These are phyloP conservation scores for Conus canariensis DNA, from an alignment of 2,888 invertebrate genomes.

Conservation along the genomic window DNA sequence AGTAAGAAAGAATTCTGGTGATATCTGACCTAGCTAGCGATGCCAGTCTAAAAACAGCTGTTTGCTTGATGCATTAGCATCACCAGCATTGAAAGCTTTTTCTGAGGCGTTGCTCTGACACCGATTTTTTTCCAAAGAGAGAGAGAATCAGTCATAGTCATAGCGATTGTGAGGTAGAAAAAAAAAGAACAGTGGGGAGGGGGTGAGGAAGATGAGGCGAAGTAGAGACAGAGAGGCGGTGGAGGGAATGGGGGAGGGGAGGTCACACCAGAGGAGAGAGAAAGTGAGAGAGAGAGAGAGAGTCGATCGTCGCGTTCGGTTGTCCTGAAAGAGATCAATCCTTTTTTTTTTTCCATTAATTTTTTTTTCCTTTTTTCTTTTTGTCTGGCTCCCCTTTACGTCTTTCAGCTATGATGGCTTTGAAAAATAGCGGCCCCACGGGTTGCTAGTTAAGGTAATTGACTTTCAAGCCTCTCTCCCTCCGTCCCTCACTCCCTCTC, in stretches of 20 bases:
- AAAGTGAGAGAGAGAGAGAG: conserved; percentile 6
- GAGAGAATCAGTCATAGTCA: too few relatives aligned
- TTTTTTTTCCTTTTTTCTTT: not conserved
- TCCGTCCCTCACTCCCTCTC: not conserved
- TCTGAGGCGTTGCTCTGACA: too few relatives aligned
- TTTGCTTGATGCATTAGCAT: too few relatives aligned
- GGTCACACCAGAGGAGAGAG: not conserved
- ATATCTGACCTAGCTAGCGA: too few relatives aligned
- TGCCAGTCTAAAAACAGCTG: too few relatives aligned
- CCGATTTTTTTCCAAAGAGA: too few relatives aligned
- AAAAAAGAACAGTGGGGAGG: too few relatives aligned
- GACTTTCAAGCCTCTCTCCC: not conserved
- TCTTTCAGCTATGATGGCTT: not conserved
- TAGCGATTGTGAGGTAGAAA: too few relatives aligned
- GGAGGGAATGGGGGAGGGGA: not conserved
- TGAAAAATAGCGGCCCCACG: not conserved
- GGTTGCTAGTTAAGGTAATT: conserved; percentile 14
- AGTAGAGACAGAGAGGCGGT: not conserved
- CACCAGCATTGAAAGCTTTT: too few relatives aligned
- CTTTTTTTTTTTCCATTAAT: not conserved
- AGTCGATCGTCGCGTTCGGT: conserved; percentile 7
- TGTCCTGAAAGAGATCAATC: conserved; percentile 15
- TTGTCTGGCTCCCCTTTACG: not conserved
- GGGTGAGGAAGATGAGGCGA: too few relatives aligned
- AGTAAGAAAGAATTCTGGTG: too few relatives aligned